phyloP scores from a whole-genome alignment of 2,113 vertebrate genomes.

The Salvelinus alpinus region DNA sequence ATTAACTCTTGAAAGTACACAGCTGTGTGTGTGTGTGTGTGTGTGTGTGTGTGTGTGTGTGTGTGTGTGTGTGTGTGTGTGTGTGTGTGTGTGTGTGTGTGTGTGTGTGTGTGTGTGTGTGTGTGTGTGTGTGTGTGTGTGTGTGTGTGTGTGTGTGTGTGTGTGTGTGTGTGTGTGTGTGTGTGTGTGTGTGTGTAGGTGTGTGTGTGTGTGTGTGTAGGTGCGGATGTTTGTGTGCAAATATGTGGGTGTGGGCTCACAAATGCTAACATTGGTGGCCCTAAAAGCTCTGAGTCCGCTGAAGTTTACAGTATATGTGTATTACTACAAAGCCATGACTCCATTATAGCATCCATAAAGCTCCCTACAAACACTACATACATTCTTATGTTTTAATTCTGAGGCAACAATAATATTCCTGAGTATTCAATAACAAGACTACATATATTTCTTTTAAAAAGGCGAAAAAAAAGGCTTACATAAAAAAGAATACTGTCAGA shows the following conservation, averaged over 20 bases:
- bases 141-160: conserved; percentile 3
- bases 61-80: conserved; percentile 19
- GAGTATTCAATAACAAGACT: conserved; percentile 83
- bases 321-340: conserved; percentile 45
- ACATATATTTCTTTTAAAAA: conserved; percentile 71
- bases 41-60: conserved; percentile 28
- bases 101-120: no score
- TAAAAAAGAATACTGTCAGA: conserved; percentile 24
- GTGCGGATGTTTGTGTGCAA: neutral
- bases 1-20: conserved; percentile 1
- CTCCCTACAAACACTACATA: conserved; percentile 65
- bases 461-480: conserved; percentile 53
- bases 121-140: no score
- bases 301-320: conserved; percentile 54
- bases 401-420: conserved; percentile 91
- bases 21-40: conserved; percentile 19
- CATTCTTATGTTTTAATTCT: conserved; percentile 68
- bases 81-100: conserved; percentile 13
- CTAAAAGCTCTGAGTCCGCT: conserved; percentile 58
- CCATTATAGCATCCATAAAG: conserved; percentile 53
- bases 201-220: neutral
- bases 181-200: neutral
- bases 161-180: no score
- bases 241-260: neutral
- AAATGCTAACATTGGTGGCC: conserved; percentile 43